phyloP scores from a whole-genome alignment of 2,113 vertebrate genomes.

The Lontra canadensis region DNA sequence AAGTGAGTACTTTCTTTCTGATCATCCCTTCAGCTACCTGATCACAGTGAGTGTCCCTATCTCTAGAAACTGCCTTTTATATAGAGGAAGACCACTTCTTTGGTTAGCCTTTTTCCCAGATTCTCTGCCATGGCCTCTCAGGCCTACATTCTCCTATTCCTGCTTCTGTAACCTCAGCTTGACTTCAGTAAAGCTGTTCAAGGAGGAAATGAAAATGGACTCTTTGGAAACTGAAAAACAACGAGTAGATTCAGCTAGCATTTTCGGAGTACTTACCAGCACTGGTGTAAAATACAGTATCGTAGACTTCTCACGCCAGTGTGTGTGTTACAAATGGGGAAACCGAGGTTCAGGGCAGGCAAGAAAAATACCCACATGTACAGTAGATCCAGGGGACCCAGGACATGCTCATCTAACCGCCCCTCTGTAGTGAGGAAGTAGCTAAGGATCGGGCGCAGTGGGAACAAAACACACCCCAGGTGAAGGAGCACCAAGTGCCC shows the following conservation, averaged over 20 bases:
- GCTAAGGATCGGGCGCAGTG: background rate
- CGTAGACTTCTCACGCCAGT: background rate
- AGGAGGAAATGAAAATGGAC: slow-evolving; percentile 28
- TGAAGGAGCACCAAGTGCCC: background rate
- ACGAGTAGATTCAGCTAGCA: background rate
- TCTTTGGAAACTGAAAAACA: background rate
- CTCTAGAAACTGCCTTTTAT: background rate
- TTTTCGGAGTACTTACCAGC: background rate
- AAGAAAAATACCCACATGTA: background rate
- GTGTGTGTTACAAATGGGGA: slow-evolving; percentile 16
- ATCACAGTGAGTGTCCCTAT: background rate
- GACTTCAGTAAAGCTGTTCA: background rate
- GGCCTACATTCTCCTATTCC: background rate
- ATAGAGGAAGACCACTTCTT: background rate
- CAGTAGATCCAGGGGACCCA: background rate
- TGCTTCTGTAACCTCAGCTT: background rate
- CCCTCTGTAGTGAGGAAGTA: background rate
- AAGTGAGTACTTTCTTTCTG: background rate
- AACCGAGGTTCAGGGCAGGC: background rate
- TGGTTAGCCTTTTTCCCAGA: background rate
- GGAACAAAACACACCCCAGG: background rate
- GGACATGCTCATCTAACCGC: background rate
- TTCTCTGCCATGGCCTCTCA: background rate
- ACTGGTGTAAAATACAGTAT: background rate
- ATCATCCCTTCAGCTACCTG: background rate